Conservation (phyloP, 2,888 invertebrate genomes). For the Diplazon laetatorius region DNA sequence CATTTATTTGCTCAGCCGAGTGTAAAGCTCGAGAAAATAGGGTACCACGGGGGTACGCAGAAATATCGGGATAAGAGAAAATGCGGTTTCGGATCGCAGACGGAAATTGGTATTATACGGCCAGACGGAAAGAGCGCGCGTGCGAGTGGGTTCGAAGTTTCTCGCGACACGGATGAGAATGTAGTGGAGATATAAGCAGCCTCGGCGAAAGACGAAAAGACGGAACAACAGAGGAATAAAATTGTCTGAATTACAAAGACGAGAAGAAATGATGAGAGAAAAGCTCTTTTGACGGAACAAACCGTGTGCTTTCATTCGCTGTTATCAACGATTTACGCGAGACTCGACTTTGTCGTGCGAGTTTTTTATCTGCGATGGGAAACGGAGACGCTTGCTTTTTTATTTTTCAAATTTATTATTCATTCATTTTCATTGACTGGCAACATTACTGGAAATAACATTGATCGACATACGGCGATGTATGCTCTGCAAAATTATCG, state of each 20-base stretch:
- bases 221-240: constrained; percentile 28
- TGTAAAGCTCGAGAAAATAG: constrained; percentile 44
- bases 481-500: not conserved
- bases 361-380: too few species aligned
- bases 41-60: constrained; percentile 16
- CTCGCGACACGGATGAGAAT: constrained; percentile 32
- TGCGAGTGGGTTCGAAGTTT: constrained; percentile 28
- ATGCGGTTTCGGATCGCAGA: constrained; percentile 23
- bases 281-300: constrained; percentile 16
- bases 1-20: constrained; percentile 57
- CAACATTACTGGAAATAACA: constrained; percentile 8
- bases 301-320: constrained; percentile 21
- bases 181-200: constrained; percentile 20
- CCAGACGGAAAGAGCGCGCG: constrained; percentile 29
- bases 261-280: constrained; percentile 22
- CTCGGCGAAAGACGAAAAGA: constrained; percentile 14
- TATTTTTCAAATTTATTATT: constrained; percentile 4
- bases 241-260: constrained; percentile 45
- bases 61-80: constrained; percentile 54
- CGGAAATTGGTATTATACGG: constrained; percentile 55
- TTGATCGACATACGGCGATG: constrained; percentile 3
- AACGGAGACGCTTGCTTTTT: too few species aligned
- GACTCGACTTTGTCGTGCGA: constrained; percentile 21
- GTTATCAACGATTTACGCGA: constrained; percentile 36
- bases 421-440: constrained; percentile 3